phyloP scores from a whole-genome alignment of 2,888 invertebrate species.

The Ischnura elegans region DNA sequence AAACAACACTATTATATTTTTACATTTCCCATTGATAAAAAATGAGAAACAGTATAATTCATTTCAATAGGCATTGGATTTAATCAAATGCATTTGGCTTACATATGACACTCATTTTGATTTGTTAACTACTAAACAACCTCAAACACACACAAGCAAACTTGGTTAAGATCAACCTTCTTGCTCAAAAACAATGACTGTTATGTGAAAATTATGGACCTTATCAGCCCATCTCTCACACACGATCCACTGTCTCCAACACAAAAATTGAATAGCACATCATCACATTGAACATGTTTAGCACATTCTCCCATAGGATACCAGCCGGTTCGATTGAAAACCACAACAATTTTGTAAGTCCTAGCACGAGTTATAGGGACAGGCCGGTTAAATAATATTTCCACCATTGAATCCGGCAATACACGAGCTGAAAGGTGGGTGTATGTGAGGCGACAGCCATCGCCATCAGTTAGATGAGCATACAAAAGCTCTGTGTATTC shows the following conservation, averaged over 20 bases:
- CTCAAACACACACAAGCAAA: constrained; percentile 11
- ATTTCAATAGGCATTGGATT: background rate
- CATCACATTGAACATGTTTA: constrained; percentile 84
- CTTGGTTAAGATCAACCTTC: background rate
- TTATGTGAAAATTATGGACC: constrained; percentile 85
- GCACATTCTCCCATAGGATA: constrained; percentile 89
- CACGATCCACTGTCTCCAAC: constrained; percentile 86
- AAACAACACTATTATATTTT: constrained; percentile 44
- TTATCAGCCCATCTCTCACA: constrained; percentile 87
- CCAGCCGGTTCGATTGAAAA: constrained; percentile 90
- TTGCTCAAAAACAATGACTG: constrained; percentile 25
- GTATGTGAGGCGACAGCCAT: constrained; percentile 89
- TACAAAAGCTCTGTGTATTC: constrained; percentile 88
- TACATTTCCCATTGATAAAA: constrained; percentile 16
- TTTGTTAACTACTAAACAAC: constrained; percentile 39
- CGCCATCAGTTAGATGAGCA: constrained; percentile 89
- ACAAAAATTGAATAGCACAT: constrained; percentile 88
- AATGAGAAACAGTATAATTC: background rate
- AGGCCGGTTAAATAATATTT: constrained; percentile 89
- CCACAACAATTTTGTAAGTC: constrained; percentile 90
- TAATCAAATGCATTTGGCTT: constrained; percentile 39
- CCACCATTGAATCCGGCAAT: constrained; percentile 86
- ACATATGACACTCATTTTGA: constrained; percentile 15
- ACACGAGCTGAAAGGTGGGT: constrained; percentile 90
- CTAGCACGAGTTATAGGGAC: constrained; percentile 88